phyloP scores from a whole-genome alignment of 1,140 invertebrate genomes.

The Drosophila albomicans region DNA sequence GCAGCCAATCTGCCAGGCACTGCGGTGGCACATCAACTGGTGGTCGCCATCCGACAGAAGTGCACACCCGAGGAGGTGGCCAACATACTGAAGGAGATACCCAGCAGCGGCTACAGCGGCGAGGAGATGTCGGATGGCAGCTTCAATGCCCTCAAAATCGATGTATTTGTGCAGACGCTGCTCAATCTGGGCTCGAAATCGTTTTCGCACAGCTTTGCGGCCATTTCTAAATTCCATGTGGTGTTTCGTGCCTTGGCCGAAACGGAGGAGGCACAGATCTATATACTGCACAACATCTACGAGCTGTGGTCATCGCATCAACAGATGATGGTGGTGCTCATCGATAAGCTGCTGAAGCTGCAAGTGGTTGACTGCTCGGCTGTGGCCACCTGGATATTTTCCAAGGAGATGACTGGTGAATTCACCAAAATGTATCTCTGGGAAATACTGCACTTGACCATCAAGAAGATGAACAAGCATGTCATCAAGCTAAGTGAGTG shows the following conservation, averaged over 20 bases:
- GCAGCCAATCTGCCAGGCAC: constrained; percentile 93
- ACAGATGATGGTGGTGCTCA: constrained; percentile 98
- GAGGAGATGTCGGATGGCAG: constrained; percentile 88
- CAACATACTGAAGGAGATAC: constrained; percentile 94
- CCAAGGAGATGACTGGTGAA: constrained; percentile 96
- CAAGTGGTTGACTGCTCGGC: constrained; percentile 98
- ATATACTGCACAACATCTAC: constrained; percentile 96
- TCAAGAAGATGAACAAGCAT: constrained; percentile 98
- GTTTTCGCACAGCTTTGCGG: constrained; percentile 98
- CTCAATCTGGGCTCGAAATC: constrained; percentile 97
- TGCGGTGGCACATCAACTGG: constrained; percentile 92
- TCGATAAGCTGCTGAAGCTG: constrained; percentile 98
- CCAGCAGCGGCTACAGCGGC: constrained; percentile 91
- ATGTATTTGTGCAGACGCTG: constrained; percentile 98
- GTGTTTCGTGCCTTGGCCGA: constrained; percentile 96
- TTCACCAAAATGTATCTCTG: constrained; percentile 98
- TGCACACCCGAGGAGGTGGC: constrained; percentile 96
- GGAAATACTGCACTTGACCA: constrained; percentile 98
- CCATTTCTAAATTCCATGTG: constrained; percentile 98
- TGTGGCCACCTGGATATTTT: constrained; percentile 99
- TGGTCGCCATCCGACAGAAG: constrained; percentile 94
- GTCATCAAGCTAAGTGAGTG: constrained; percentile 91
- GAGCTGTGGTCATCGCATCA: constrained; percentile 97
- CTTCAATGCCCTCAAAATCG: constrained; percentile 96
- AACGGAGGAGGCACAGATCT: constrained; percentile 98